These are phyloP conservation scores for Norana najaformis DNA, from an alignment of 2,888 invertebrate genomes.

Conservation along the genomic window DNA sequence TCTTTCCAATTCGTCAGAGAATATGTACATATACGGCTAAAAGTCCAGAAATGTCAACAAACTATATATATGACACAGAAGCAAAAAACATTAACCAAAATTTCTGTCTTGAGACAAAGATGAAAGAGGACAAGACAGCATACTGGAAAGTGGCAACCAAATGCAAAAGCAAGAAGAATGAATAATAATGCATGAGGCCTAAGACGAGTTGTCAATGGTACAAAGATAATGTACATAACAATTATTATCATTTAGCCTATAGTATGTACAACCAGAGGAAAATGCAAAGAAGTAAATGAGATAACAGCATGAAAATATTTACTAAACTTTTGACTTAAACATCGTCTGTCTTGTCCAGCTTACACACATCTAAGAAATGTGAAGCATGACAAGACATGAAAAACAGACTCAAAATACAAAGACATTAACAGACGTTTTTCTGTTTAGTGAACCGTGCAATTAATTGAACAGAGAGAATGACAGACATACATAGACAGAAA, in stretches of 20 bases:
- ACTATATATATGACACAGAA: constrained; percentile 13
- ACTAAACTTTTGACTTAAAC: neutral
- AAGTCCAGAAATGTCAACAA: constrained; percentile 13
- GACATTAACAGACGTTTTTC: too few relatives aligned
- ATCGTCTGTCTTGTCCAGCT: neutral
- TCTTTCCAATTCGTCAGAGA: neutral
- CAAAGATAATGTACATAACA: neutral
- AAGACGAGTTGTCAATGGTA: neutral
- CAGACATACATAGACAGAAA: neutral
- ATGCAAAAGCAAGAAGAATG: neutral
- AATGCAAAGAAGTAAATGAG: constrained; percentile 13
- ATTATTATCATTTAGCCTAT: neutral
- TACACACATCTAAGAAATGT: neutral
- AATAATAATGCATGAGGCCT: neutral
- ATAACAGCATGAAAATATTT: constrained; percentile 7
- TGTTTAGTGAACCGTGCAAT: neutral
- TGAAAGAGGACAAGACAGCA: constrained; percentile 7
- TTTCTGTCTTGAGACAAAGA: neutral
- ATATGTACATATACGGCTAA: constrained; percentile 1
- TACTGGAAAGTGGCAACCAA: neutral
- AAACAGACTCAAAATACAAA: neutral
- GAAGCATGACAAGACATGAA: neutral
- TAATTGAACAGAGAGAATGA: neutral
- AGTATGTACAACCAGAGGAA: constrained; percentile 13
- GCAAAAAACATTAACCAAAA: neutral